Percentiles rank a stretch among this genome's conserved stretches.
Conservation (phyloP, 2,888 invertebrate species). For the Drosophila robusta region DNA sequence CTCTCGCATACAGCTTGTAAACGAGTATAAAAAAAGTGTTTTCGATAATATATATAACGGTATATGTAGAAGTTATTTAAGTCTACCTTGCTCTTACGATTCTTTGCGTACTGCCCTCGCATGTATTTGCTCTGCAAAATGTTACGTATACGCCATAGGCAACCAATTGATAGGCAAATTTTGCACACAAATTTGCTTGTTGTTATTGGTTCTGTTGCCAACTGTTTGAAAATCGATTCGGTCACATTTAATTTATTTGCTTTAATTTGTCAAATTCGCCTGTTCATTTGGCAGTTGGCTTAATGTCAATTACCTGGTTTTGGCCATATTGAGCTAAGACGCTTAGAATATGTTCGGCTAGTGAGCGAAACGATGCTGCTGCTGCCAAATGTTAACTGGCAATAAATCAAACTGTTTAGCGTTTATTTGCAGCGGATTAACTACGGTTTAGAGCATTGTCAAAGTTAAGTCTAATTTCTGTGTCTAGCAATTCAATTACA, state of each 20-base stretch:
- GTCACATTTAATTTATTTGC: conserved; percentile 62
- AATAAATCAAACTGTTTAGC: conserved; percentile 42
- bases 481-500: conserved; percentile 30
- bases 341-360: conserved; percentile 22
- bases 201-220: conserved; percentile 31
- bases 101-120: background rate
- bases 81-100: background rate
- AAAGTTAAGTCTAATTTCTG: conserved; percentile 6
- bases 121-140: background rate
- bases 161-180: conserved; percentile 11
- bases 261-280: conserved; percentile 65
- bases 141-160: conserved; percentile 27
- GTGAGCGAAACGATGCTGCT: conserved; percentile 11
- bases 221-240: conserved; percentile 24
- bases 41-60: no score
- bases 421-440: conserved; percentile 9
- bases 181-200: background rate
- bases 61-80: no score
- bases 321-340: conserved; percentile 48
- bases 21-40: no score
- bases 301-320: conserved; percentile 66
- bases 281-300: conserved; percentile 49
- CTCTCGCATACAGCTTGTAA: no score
- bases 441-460: conserved; percentile 16
- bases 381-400: conserved; percentile 28